Evolutionary conservation across 2,113 vertebrate genomes (phyloP).

Genomic region (Pelmatolapia mariae): DNA sequence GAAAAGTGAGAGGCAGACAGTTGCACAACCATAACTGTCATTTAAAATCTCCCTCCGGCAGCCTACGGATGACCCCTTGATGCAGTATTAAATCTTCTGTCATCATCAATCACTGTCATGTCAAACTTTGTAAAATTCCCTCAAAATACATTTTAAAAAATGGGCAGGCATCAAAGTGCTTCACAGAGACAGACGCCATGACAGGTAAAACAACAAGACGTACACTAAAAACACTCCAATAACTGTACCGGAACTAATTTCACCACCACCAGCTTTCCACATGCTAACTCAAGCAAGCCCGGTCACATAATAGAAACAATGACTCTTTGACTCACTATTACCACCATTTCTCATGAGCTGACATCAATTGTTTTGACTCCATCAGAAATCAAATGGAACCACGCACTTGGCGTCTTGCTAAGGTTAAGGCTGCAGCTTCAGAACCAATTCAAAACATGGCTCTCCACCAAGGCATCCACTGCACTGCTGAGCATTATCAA

Average conservation of each 20-base stretch:
- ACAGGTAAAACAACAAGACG: background rate
- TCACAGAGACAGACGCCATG: background rate
- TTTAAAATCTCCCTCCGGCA: background rate
- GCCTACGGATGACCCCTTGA: background rate
- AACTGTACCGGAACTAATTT: background rate
- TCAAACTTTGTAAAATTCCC: background rate
- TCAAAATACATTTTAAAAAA: background rate
- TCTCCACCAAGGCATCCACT: constrained; percentile 29
- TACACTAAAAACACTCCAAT: background rate
- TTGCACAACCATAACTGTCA: background rate
- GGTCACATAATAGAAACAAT: constrained; percentile 23
- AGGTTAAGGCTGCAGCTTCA: constrained; percentile 32
- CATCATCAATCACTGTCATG: constrained; percentile 30
- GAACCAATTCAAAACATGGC: constrained; percentile 56
- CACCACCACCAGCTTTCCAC: background rate
- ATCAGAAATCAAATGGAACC: constrained; percentile 49
- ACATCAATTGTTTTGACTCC: constrained; percentile 58
- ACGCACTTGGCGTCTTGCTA: constrained; percentile 12
- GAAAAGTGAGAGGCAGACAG: background rate
- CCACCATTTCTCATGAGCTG: constrained; percentile 33
- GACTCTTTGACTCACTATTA: constrained; percentile 11
- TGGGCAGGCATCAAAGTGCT: background rate
- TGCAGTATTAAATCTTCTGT: background rate
- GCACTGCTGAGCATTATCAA: constrained; percentile 23
- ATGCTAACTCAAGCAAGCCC: background rate